Conservation (phyloP, 2,797 vertebrate genomes). For the Perodicticus potto region DNA sequence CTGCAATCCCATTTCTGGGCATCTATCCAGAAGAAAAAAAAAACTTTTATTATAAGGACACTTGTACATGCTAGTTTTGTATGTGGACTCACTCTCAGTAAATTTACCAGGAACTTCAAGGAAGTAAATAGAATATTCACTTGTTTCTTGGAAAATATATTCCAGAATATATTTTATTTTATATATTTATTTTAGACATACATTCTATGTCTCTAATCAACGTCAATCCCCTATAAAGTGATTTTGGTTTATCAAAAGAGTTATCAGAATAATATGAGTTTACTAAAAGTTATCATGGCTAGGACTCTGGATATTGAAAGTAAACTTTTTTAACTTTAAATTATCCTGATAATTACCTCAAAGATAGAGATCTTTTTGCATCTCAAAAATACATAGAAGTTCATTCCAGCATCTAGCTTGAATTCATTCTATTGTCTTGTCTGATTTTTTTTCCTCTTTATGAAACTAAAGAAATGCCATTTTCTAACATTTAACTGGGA, state of each 20-base stretch:
- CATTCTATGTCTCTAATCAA: neutral
- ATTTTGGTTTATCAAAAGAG: neutral
- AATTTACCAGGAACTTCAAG: conserved; percentile 37
- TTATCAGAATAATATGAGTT: neutral
- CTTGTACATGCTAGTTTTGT: neutral
- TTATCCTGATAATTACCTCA: conserved; percentile 25
- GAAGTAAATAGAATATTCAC: neutral
- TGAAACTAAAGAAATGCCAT: neutral
- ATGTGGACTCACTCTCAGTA: neutral
- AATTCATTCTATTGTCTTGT: neutral
- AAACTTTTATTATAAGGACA: too few relatives aligned
- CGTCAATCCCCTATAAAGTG: neutral
- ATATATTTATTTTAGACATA: too few relatives aligned
- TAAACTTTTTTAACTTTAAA: neutral
- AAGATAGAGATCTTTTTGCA: neutral
- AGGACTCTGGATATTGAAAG: neutral
- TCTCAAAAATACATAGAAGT: conserved; percentile 8
- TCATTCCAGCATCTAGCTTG: neutral
- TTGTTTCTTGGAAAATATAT: neutral
- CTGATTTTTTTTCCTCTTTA: neutral
- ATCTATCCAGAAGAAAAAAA: too few relatives aligned
- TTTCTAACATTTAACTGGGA: conserved; percentile 9
- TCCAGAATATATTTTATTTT: too few relatives aligned
- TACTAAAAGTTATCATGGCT: neutral
- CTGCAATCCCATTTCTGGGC: too few relatives aligned